phyloP scores from a whole-genome alignment of 1,140 invertebrate genomes.

The Drosophila pandora region DNA sequence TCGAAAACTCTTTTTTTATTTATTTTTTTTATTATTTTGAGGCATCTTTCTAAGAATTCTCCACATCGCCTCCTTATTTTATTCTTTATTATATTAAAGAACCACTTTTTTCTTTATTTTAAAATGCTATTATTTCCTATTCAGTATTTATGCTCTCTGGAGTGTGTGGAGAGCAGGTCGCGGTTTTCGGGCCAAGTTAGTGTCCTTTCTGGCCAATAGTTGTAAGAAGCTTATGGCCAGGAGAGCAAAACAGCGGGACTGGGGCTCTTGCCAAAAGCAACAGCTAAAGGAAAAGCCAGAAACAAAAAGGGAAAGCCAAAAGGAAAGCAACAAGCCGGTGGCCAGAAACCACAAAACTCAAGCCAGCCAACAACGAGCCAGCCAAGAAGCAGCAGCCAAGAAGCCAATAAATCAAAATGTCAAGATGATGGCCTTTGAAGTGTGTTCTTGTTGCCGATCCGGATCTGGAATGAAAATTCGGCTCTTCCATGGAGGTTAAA shows the following conservation, averaged over 20 bases:
- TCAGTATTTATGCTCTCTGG: no score
- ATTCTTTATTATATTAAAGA: no score
- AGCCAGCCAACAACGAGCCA: conserved; percentile 29
- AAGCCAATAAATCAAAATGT: conserved; percentile 76
- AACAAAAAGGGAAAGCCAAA: neutral
- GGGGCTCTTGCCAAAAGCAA: conserved; percentile 2
- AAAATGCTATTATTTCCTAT: no score
- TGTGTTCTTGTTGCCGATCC: conserved; percentile 10
- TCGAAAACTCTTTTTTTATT: no score
- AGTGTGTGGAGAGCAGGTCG: neutral
- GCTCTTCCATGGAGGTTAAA: neutral
- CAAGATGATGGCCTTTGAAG: conserved; percentile 65
- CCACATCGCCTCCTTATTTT: no score
- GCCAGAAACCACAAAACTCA: conserved; percentile 32
- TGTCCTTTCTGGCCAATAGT: conserved; percentile 49
- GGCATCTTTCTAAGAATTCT: no score
- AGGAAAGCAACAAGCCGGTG: conserved; percentile 25
- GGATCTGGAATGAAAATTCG: neutral
- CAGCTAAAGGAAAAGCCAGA: neutral
- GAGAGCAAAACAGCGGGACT: conserved; percentile 37
- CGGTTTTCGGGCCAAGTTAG: conserved; percentile 31
- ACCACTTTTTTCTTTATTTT: no score
- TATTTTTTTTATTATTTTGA: no score
- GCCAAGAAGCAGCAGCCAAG: neutral
- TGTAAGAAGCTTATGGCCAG: conserved; percentile 57